These are phyloP conservation scores for Diaprepes abbreviatus DNA, from an alignment of 2,888 invertebrate species.

Conservation along the genomic window DNA sequence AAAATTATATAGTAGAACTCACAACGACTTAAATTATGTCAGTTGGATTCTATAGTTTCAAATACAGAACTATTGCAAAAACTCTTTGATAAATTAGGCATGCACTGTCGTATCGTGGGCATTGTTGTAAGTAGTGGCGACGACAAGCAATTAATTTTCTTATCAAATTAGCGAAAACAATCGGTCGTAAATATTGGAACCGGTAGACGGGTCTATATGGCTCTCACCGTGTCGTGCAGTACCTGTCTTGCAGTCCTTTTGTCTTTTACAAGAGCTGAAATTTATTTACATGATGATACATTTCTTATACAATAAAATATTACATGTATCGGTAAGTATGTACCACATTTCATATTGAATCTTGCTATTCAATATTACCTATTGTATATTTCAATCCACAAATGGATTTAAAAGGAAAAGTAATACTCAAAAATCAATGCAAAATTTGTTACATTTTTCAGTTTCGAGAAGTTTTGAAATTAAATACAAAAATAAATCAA, in stretches of 20 bases:
- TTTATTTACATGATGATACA: conserved; percentile 38
- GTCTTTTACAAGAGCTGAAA: conserved; percentile 42
- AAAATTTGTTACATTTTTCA: no score
- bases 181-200: conserved; percentile 56
- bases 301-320: conserved; percentile 25
- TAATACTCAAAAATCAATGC: no score
- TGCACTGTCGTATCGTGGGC: conserved; percentile 51
- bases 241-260: conserved; percentile 41
- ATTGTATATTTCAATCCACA: no score
- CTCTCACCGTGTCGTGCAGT: conserved; percentile 43
- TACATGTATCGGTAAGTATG: no score
- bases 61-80: conserved; percentile 30
- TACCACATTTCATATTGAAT: no score
- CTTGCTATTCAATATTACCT: no score
- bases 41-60: not conserved
- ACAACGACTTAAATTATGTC: not conserved
- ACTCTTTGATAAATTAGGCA: conserved; percentile 51
- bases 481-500: no score
- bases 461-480: no score
- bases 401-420: no score
- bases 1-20: no score
- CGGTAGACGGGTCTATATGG: conserved; percentile 42
- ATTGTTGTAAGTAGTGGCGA: conserved; percentile 64
- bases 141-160: conserved; percentile 66
- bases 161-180: conserved; percentile 66